A percentile compares a stretch with the other conserved stretches of the same genome.
These are phyloP conservation scores for Caenorhabditis sinica DNA, from an alignment of 2,888 invertebrate genomes.

Conservation along the genomic window DNA sequence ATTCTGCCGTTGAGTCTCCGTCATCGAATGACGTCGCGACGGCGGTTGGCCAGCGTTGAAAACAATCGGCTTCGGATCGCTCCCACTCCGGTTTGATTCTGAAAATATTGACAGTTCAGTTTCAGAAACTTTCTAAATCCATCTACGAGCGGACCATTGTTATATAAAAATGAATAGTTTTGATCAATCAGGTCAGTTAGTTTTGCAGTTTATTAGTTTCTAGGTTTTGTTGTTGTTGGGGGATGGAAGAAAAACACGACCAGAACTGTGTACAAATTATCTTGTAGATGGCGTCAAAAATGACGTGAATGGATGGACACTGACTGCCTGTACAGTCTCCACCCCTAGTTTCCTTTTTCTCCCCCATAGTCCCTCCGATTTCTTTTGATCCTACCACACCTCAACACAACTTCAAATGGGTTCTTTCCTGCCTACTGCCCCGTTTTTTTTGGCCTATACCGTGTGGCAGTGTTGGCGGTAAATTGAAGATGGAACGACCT, in stretches of 20 bases:
- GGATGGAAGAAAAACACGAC: not conserved
- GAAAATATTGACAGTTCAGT: not conserved
- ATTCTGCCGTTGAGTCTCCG: conserved; percentile 61
- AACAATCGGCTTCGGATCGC: conserved; percentile 51
- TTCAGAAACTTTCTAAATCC: not conserved
- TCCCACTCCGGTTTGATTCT: conserved; percentile 66
- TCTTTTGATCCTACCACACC: conserved; percentile 13
- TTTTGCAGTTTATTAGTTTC: not conserved
- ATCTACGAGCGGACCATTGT: too few species aligned
- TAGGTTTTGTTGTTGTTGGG: conserved; percentile 15
- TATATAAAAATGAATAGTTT: not conserved
- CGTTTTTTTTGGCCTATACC: conserved; percentile 31
- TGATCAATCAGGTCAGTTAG: not conserved
- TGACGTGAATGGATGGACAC: conserved; percentile 34
- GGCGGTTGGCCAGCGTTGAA: conserved; percentile 54
- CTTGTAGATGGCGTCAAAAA: conserved; percentile 23
- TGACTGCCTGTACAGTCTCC: conserved; percentile 38
- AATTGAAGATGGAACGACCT: conserved; percentile 58
- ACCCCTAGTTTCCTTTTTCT: conserved; percentile 16
- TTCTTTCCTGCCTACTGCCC: conserved; percentile 19
- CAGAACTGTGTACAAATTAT: conserved; percentile 30
- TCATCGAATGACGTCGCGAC: conserved; percentile 66
- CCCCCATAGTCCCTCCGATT: not conserved
- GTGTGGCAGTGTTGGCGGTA: conserved; percentile 26
- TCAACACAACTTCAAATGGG: conserved; percentile 43